Evolutionary conservation across 2,888 invertebrate species (phyloP).

Genomic region (Acronicta leporina): DNA sequence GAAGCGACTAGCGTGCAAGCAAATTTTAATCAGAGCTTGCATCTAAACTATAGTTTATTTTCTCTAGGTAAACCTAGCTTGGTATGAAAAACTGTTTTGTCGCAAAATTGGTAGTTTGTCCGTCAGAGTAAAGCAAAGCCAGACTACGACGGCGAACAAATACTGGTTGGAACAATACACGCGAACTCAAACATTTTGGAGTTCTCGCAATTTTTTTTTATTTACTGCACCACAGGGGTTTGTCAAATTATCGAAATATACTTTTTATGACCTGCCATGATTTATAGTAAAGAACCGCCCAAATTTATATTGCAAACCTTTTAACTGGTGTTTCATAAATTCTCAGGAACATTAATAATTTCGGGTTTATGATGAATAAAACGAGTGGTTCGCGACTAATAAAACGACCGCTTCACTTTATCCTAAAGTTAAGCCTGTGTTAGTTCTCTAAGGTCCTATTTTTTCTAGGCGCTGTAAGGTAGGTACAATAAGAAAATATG

Average conservation of each 20-base stretch:
- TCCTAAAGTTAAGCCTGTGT: constrained; percentile 27
- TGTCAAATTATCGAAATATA: constrained; percentile 50
- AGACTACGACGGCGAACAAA: constrained; percentile 23
- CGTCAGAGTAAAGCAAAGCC: constrained; percentile 14
- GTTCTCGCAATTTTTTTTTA: constrained; percentile 21
- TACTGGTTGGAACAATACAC: constrained; percentile 25
- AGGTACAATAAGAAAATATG: constrained; percentile 50
- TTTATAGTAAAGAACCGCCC: constrained; percentile 41
- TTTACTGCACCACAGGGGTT: constrained; percentile 49
- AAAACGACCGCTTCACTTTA: constrained; percentile 37
- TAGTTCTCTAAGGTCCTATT: constrained; percentile 37
- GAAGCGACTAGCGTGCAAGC: too few species aligned
- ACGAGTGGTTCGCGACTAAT: constrained; percentile 37
- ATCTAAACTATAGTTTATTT: constrained; percentile 7
- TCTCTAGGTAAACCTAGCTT: constrained; percentile 4
- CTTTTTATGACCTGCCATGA: constrained; percentile 50
- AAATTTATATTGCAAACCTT: constrained; percentile 51
- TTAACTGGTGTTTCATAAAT: constrained; percentile 52
- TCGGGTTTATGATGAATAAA: constrained; percentile 48
- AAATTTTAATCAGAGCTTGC: constrained; percentile 14
- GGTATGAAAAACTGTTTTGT: constrained; percentile 15
- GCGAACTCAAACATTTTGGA: constrained; percentile 29
- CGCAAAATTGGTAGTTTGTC: constrained; percentile 15
- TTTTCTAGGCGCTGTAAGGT: constrained; percentile 31
- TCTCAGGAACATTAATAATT: constrained; percentile 50